Percentiles rank a stretch among this genome's conserved stretches.
Evolutionary conservation across 2,113 vertebrate species (phyloP).

Genomic region (Tetraodon nigroviridis): DNA sequence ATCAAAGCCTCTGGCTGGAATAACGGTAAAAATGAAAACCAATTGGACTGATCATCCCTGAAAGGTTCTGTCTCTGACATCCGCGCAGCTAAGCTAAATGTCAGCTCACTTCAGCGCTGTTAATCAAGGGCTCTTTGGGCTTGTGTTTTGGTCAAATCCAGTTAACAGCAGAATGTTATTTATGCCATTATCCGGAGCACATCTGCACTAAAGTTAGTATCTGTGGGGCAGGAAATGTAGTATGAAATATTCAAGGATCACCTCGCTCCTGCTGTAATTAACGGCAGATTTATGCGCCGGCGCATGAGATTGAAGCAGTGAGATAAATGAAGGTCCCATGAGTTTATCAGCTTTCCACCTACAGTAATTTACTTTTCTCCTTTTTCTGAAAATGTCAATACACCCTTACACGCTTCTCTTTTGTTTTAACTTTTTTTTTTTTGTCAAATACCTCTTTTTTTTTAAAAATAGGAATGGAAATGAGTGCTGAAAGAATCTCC

Average conservation of each 20-base stretch:
- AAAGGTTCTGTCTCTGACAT: conserved; percentile 38
- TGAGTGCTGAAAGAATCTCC: background rate
- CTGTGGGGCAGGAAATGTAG: conserved; percentile 24
- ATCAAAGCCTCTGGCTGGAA: conserved; percentile 7
- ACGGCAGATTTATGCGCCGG: conserved; percentile 10
- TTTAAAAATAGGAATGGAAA: background rate
- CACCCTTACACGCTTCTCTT: no score
- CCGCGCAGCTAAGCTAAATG: conserved; percentile 47
- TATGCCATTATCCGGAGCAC: conserved; percentile 18
- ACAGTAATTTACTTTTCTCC: background rate
- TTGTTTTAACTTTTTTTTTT: conserved; percentile 7
- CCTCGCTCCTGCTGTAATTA: conserved; percentile 12
- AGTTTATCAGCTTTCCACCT: conserved; percentile 1
- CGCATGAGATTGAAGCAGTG: conserved; percentile 2
- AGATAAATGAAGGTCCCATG: conserved; percentile 18
- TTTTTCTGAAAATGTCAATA: conserved; percentile 19
- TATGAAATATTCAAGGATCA: conserved; percentile 25
- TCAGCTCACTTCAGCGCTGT: conserved; percentile 19
- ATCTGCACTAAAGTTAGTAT: background rate
- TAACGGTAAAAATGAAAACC: conserved; percentile 39
- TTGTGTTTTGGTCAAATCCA: conserved; percentile 37
- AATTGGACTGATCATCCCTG: conserved; percentile 47
- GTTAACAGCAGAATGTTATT: conserved; percentile 40
- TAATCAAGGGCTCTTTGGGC: conserved; percentile 49
- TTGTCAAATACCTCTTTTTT: conserved; percentile 2